Evolutionary conservation across 2,888 invertebrate species (phyloP).

Genomic region (Lycaena phlaeas): DNA sequence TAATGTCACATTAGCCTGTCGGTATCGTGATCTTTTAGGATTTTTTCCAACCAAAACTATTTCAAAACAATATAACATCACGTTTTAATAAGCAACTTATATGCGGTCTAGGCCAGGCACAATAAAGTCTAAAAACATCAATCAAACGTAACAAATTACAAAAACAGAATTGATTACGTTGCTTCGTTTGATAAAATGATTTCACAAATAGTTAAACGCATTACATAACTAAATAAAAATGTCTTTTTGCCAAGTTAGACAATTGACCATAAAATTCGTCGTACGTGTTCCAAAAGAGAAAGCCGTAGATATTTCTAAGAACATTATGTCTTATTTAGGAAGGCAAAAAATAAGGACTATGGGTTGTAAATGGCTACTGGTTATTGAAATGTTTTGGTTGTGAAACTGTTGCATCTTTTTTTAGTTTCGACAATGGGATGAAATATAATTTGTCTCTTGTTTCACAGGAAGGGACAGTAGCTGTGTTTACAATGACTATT

Average conservation of each 20-base stretch:
- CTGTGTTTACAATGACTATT: slow-evolving; percentile 21
- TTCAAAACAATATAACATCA: too few species aligned
- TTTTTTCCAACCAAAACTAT: too few species aligned
- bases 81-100: too few species aligned
- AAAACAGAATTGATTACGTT: too few species aligned
- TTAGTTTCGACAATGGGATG: slow-evolving; percentile 57
- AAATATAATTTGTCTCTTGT: slow-evolving; percentile 59
- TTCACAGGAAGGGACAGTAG: slow-evolving; percentile 33
- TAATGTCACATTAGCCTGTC: too few species aligned
- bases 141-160: too few species aligned
- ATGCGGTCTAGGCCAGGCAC: too few species aligned
- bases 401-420: slow-evolving; percentile 55
- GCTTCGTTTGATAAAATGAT: neutral
- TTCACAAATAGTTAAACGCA: slow-evolving; percentile 6
- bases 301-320: slow-evolving; percentile 60
- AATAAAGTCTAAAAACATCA: too few species aligned
- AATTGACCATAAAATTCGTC: slow-evolving; percentile 66
- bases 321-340: slow-evolving; percentile 70
- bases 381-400: slow-evolving; percentile 56
- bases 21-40: too few species aligned
- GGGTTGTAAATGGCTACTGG: slow-evolving; percentile 40
- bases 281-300: slow-evolving; percentile 67
- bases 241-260: slow-evolving; percentile 54
- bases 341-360: slow-evolving; percentile 46
- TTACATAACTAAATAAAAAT: slow-evolving; percentile 5